These are phyloP conservation scores for Empidonax traillii DNA, from an alignment of 2,113 vertebrate species.

Conservation along the genomic window DNA sequence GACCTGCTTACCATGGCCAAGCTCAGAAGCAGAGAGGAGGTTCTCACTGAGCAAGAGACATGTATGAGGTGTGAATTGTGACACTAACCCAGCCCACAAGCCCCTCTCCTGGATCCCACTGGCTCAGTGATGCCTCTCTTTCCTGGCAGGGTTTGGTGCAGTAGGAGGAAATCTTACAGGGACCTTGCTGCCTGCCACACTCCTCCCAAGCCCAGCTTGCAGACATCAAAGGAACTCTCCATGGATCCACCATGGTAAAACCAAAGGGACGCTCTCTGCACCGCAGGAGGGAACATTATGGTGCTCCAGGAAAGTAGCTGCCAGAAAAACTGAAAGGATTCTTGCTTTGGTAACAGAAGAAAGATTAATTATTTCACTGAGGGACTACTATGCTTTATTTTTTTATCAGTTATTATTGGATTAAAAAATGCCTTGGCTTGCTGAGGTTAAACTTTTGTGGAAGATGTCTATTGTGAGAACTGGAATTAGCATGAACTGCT, in stretches of 20 bases:
- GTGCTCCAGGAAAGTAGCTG: neutral
- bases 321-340: neutral
- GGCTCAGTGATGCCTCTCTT: accelerated
- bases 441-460: neutral
- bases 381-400: neutral
- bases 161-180: accelerated
- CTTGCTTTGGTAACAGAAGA: neutral
- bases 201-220: neutral
- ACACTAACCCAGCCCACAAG: neutral
- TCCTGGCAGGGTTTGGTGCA: neutral
- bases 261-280: neutral
- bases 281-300: neutral
- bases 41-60: neutral
- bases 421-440: neutral
- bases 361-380: neutral
- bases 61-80: accelerated
- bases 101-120: neutral
- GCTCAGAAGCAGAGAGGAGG: neutral
- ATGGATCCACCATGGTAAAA: neutral
- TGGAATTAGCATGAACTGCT: neutral
- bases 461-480: neutral
- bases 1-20: accelerated
- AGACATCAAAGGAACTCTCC: accelerated
- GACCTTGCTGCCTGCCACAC: neutral
- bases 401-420: neutral